A percentile compares a stretch with the other conserved stretches of the same genome.
phyloP scores from a whole-genome alignment of 1,140 invertebrate species.

The Ylistrum balloti region DNA sequence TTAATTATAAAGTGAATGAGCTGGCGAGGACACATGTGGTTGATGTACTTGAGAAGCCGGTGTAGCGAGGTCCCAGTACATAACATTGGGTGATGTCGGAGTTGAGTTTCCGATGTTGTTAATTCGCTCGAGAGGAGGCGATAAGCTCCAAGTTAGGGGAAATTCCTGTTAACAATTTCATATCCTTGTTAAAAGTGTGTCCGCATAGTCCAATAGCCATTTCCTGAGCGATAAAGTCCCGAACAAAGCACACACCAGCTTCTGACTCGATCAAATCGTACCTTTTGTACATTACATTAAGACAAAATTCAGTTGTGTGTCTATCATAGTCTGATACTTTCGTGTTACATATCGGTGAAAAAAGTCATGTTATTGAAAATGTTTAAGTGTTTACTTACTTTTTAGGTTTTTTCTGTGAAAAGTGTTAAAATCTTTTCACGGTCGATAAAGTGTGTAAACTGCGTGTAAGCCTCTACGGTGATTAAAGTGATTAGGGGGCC shows the following conservation, averaged over 20 bases:
- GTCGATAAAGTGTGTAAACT: conserved; percentile 33
- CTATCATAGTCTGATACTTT: no score
- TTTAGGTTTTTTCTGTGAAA: neutral
- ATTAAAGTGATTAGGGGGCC: neutral
- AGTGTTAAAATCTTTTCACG: conserved; percentile 35
- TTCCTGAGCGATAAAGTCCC: neutral
- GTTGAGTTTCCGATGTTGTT: conserved; percentile 24
- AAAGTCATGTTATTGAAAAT: neutral
- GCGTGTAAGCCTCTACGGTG: neutral
- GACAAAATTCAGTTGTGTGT: no score
- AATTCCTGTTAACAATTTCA: conserved; percentile 32
- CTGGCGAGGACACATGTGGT: neutral
- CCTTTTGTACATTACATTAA: neutral
- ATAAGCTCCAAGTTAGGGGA: conserved; percentile 3
- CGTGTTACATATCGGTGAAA: neutral
- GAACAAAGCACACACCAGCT: neutral
- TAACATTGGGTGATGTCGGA: neutral
- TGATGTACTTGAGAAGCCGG: neutral
- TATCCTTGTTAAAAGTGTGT: conserved; percentile 32
- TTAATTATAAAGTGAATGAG: conserved; percentile 30
- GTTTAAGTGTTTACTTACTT: neutral
- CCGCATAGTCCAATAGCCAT: conserved; percentile 6
- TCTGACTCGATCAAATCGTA: neutral
- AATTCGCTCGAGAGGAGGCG: neutral
- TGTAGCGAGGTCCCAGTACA: neutral